A percentile compares a stretch with the other conserved stretches of the same genome.
Conservation (phyloP, 1,140 invertebrate genomes). For the Metopolophium dirhodum region DNA sequence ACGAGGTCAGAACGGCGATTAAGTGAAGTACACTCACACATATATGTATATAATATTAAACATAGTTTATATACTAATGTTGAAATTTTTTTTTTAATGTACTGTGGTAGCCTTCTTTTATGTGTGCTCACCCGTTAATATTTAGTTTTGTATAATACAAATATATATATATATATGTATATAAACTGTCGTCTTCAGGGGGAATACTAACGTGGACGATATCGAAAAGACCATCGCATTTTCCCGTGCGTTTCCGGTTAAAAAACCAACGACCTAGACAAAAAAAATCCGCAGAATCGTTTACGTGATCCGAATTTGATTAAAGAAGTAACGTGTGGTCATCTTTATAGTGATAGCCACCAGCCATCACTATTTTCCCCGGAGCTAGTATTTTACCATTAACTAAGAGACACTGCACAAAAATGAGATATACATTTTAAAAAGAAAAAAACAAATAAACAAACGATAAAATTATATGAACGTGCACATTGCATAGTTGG, state of each 20-base stretch:
- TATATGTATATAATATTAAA: not conserved
- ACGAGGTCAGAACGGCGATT: not conserved
- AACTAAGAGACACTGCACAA: not conserved
- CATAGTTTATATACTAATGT: not conserved
- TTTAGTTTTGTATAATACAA: not conserved
- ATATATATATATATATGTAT: not conserved
- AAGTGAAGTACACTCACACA: not conserved
- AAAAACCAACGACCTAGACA: constrained; percentile 9
- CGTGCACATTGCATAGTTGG: not conserved
- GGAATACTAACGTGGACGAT: not conserved
- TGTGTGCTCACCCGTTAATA: not conserved
- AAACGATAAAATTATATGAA: not conserved
- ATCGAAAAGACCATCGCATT: not conserved
- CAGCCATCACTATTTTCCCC: not conserved
- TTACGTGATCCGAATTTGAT: constrained; percentile 31
- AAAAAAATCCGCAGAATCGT: not conserved
- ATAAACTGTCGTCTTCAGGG: not conserved
- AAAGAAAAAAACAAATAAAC: not conserved
- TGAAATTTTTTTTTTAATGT: not conserved
- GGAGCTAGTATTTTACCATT: not conserved
- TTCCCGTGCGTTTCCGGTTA: not conserved
- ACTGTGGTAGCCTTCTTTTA: not conserved
- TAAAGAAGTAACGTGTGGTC: not conserved
- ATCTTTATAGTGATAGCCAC: not conserved
- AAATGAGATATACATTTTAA: not conserved